Percentiles rank a stretch among this genome's conserved stretches.
Conservation (phyloP, 2,888 invertebrate species). For the Heliconius aoede region DNA sequence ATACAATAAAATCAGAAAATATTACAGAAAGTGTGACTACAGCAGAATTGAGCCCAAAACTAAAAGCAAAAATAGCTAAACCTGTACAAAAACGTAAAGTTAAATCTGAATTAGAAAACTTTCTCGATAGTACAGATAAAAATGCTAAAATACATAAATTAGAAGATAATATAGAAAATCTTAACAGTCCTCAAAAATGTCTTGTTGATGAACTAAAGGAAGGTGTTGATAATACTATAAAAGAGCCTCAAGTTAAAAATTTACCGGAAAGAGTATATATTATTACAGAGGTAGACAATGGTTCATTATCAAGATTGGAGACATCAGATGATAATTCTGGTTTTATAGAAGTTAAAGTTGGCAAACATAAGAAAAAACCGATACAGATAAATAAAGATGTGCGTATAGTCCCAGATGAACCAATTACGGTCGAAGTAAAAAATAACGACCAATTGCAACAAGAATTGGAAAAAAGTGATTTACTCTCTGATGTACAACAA, state of each 20-base stretch:
- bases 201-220: neutral
- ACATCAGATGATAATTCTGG: slow-evolving; percentile 45
- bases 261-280: neutral
- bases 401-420: neutral
- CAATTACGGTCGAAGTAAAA: neutral
- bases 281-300: neutral
- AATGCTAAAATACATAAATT: neutral
- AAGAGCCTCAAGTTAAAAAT: neutral
- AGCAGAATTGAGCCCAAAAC: slow-evolving; percentile 53
- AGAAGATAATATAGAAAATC: neutral
- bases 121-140: neutral
- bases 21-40: neutral
- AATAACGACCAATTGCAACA: neutral
- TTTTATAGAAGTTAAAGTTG: slow-evolving; percentile 48
- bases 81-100: slow-evolving; percentile 69
- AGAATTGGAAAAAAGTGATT: slow-evolving; percentile 19
- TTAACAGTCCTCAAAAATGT: neutral
- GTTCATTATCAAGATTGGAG: neutral
- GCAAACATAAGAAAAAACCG: slow-evolving; percentile 59
- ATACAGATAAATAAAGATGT: slow-evolving; percentile 35
- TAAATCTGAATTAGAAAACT: slow-evolving; percentile 37
- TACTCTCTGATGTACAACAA: slow-evolving; percentile 10
- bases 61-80: slow-evolving; percentile 70
- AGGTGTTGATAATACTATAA: neutral
- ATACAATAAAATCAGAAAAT: slow-evolving; percentile 6